Evolutionary conservation across 2,113 vertebrate species (phyloP).

Genomic region (Ancistrus triradiatus): DNA sequence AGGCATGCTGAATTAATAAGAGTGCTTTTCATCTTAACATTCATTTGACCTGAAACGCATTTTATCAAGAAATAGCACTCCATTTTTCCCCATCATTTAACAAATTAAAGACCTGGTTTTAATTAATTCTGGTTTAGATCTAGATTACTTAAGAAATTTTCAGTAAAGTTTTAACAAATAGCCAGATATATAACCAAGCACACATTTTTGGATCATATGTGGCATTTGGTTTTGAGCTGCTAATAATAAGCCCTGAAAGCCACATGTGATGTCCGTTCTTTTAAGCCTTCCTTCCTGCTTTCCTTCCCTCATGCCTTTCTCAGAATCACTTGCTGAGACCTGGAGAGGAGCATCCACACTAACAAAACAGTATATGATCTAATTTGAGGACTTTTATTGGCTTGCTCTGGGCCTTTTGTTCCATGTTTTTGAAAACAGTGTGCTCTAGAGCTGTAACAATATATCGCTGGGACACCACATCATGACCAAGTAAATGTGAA

Average conservation of each 20-base stretch:
- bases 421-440: no score
- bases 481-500: no score
- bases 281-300: slow-evolving; percentile 38
- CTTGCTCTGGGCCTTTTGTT: slow-evolving; percentile 8
- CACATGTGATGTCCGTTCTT: slow-evolving; percentile 23
- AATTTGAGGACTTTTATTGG: slow-evolving; percentile 2
- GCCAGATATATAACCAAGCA: not conserved
- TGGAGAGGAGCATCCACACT: slow-evolving; percentile 12
- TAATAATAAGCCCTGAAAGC: slow-evolving; percentile 25
- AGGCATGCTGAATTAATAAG: slow-evolving; percentile 18
- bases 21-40: slow-evolving; percentile 16
- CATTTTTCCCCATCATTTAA: not conserved
- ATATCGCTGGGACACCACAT: no score
- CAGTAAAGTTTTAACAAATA: not conserved
- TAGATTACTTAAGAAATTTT: not conserved
- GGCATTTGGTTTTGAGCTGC: not conserved
- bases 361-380: slow-evolving; percentile 3
- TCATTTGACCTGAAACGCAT: slow-evolving; percentile 2
- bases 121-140: not conserved
- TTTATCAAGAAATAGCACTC: not conserved
- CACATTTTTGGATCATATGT: not conserved
- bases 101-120: slow-evolving; percentile 5
- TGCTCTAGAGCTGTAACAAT: no score
- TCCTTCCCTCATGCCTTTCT: slow-evolving; percentile 31
- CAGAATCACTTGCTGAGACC: slow-evolving; percentile 15